Evolutionary conservation across 2,888 invertebrate species (phyloP).

Genomic region (Drepana falcataria): DNA sequence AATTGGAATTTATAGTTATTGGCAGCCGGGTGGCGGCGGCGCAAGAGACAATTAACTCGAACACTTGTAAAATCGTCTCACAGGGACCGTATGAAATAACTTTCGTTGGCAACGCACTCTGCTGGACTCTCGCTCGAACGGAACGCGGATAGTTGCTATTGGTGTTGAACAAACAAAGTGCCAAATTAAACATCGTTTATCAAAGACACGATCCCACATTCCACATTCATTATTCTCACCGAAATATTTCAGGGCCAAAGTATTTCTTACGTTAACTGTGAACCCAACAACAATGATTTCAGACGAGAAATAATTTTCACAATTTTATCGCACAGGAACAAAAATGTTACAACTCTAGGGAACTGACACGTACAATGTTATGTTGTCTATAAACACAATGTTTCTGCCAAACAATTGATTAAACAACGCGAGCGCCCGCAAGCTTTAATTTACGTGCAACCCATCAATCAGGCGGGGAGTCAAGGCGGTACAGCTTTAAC

Average conservation of each 20-base stretch:
- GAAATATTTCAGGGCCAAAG: background rate
- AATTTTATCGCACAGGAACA: constrained; percentile 11
- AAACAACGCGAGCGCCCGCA: constrained; percentile 21
- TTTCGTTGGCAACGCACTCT: constrained; percentile 50
- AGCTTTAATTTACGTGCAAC: constrained; percentile 29
- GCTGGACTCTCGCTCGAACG: constrained; percentile 24
- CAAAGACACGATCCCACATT: constrained; percentile 14
- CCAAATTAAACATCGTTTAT: constrained; percentile 48
- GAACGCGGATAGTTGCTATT: constrained; percentile 23
- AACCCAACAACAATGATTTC: background rate
- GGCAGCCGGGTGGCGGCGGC: constrained; percentile 51
- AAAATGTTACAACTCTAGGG: constrained; percentile 9
- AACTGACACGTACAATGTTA: constrained; percentile 16
- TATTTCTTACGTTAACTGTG: background rate
- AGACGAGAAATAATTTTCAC: background rate
- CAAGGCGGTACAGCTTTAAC: constrained; percentile 21
- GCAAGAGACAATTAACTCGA: constrained; percentile 49
- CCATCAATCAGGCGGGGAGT: constrained; percentile 25
- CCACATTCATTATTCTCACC: constrained; percentile 1
- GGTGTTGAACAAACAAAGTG: constrained; percentile 46
- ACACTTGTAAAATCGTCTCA: constrained; percentile 59
- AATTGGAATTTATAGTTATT: constrained; percentile 64
- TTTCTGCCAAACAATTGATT: constrained; percentile 25
- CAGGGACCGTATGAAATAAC: constrained; percentile 55
- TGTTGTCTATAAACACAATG: constrained; percentile 24